Evolutionary conservation across 2,797 vertebrate genomes (phyloP).

Genomic region (Margarornis squamiger): DNA sequence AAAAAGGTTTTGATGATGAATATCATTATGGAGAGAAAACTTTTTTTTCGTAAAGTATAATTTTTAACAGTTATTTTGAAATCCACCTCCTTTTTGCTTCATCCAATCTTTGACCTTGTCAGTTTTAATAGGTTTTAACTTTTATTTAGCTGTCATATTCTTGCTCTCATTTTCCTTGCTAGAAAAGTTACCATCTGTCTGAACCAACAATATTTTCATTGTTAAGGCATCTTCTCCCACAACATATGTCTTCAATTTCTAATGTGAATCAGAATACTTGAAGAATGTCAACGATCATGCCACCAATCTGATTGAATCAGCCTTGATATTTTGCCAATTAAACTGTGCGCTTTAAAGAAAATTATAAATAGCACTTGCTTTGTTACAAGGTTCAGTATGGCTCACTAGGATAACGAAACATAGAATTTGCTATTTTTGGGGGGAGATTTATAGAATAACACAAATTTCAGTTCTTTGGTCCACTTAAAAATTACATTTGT

Average conservation of each 20-base stretch:
- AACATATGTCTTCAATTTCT: slow-evolving; percentile 41
- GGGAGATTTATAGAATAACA: background rate
- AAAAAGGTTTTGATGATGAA: background rate
- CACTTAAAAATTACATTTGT: background rate
- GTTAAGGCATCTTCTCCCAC: slow-evolving; percentile 19
- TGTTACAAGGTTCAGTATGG: background rate
- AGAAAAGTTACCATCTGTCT: slow-evolving; percentile 25
- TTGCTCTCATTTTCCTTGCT: background rate
- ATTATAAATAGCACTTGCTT: background rate
- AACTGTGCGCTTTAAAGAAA: slow-evolving; percentile 1
- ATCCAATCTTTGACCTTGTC: slow-evolving; percentile 14
- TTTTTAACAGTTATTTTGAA: slow-evolving; percentile 12
- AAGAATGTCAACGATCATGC: background rate
- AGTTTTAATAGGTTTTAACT: slow-evolving; percentile 41
- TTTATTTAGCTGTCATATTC: slow-evolving; percentile 24
- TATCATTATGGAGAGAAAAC: background rate
- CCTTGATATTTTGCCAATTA: slow-evolving; percentile 7
- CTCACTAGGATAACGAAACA: background rate
- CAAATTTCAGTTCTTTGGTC: background rate
- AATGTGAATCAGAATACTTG: slow-evolving; percentile 6
- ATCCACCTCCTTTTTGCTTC: background rate
- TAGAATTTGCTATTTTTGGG: background rate
- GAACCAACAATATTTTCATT: slow-evolving; percentile 56
- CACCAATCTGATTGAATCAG: background rate
- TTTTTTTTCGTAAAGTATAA: background rate